Evolutionary conservation across 1,140 invertebrate genomes (phyloP).

Genomic region (Lithobius niger): DNA sequence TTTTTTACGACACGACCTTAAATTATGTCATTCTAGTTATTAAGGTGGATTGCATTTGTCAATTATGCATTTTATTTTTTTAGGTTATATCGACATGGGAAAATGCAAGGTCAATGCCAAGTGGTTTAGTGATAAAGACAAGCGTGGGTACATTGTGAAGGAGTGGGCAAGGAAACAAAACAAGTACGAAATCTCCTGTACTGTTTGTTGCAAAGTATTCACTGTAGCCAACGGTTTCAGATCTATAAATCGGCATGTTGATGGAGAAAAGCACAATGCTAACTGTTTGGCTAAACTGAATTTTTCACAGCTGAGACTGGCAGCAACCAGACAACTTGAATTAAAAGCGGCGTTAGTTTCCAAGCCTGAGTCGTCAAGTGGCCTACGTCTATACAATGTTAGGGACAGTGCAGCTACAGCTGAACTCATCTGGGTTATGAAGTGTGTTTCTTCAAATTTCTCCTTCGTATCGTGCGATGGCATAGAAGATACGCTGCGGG

Average conservation of each 20-base stretch:
- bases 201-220: neutral
- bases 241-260: neutral
- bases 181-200: neutral
- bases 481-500: neutral
- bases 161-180: neutral
- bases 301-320: neutral
- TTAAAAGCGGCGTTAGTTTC: neutral
- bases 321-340: neutral
- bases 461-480: neutral
- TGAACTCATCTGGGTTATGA: conserved; percentile 11
- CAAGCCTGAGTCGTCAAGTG: neutral
- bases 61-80: no score
- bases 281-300: neutral
- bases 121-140: neutral
- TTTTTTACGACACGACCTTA: no score
- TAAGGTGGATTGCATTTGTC: no score
- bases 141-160: neutral
- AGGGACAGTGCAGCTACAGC: neutral
- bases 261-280: neutral
- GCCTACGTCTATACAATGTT: neutral
- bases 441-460: neutral
- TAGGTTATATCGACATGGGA: neutral
- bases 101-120: neutral
- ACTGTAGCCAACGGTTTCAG: neutral
- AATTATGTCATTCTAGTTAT: no score